Conservation (phyloP, 2,797 vertebrate species). For the Platyrinchus mystaceus region DNA sequence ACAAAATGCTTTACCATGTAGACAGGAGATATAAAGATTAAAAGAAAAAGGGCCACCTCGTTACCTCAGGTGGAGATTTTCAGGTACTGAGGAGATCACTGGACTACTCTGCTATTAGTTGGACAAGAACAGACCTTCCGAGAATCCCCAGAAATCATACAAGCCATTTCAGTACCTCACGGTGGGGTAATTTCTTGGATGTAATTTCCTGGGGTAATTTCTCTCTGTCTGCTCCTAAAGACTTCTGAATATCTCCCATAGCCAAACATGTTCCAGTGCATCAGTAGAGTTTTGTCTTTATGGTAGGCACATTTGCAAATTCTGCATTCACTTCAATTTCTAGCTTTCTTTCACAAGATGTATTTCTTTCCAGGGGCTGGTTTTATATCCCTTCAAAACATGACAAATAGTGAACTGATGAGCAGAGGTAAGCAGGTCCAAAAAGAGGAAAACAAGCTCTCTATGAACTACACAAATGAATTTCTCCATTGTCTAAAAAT, state of each 20-base stretch:
- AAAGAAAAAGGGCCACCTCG: background rate
- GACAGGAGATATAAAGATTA: background rate
- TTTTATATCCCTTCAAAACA: background rate
- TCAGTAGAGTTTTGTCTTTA: background rate
- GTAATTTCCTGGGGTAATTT: background rate
- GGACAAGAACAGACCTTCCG: background rate
- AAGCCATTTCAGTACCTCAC: background rate
- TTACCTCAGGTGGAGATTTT: background rate
- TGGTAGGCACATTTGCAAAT: background rate
- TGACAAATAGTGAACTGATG: background rate
- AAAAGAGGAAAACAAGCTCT: background rate
- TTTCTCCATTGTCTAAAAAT: conserved; percentile 35
- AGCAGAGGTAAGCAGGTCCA: background rate
- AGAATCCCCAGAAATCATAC: background rate
- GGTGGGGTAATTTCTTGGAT: background rate
- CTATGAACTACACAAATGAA: background rate
- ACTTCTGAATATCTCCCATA: background rate
- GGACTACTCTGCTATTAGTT: background rate
- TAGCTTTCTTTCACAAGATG: background rate
- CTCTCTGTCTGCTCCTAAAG: background rate
- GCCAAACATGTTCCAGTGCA: background rate
- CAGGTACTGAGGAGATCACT: background rate
- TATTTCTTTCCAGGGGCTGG: background rate
- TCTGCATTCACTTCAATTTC: background rate
- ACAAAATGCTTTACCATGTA: background rate